Base-by-base conservation (phyloP, 2,797 vertebrate species). In the Lateolabrax maculatus region DNA sequence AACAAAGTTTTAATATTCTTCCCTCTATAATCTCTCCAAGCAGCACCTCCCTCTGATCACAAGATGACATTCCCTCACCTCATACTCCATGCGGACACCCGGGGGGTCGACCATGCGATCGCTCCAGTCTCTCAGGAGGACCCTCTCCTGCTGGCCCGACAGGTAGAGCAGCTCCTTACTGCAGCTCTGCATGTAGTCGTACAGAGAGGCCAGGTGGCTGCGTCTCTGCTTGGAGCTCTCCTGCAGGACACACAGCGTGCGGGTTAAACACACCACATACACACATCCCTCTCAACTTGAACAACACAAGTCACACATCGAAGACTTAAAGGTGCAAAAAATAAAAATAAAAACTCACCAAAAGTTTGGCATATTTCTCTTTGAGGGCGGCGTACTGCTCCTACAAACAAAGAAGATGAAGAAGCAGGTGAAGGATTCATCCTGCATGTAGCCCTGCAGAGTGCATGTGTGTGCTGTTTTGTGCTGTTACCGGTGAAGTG, bases 51-150 rank as follows among this genome's bases (percentile, higher is more conserved):
- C 1, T 65, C 39, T 27, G 25, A 66, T 46, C 44, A 29, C n/a
- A 12, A 65, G 46, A n/a, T n/a, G n/a, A n/a, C 4, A n/a, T 36
- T 13, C 21, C 36, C 65, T 83, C 83, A 98, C 98, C 96, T 99
- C 97, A 0, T 97, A 98, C 83, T 97, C 95, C 49, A 89, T 94
- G 39, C 96, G 95, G 69, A 97, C 73, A 0, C 95, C 94, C 0
- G 81, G 77, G 0, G 94, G 86, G 13, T 98, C 97, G 0, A 66
- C 36, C 94, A 97, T 97, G 63, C 94, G 95, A 79, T 99, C 98
- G 2, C 97, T 99, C 97, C 97, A 99, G 94, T 99, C 97, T 83
- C 95, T 96, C 87, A 94, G 94, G 80, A 97, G 88, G 89, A 99
- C 96, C 87, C 84, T 93, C 18, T 95, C 96, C 95, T 99, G 96